Evolutionary conservation across 2,113 vertebrate species (phyloP), one percentile per base, ranked within the genome.

Genomic region (Ginglymostoma cirratum): DNA sequence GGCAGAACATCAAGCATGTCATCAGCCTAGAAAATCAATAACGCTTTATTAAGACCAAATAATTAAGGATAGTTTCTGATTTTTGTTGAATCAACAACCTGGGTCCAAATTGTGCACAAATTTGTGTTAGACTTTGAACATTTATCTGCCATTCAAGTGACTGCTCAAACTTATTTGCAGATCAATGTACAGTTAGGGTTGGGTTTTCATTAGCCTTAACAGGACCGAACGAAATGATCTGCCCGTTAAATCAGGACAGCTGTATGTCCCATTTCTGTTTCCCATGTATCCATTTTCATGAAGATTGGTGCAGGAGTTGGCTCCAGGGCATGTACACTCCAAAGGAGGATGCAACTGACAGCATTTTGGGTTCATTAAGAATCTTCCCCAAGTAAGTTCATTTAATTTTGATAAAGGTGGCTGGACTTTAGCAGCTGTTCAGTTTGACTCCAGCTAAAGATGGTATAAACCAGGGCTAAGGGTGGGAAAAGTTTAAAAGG

Each of bases 1-100:
- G 98, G 96, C 80, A 98, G 98, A 92, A 99, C 98, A 83, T 99
- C 98, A 95, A 98, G 98, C 96, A 99, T 97, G 3, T 98, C 97
- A 52, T 99, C 98, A 0, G 98, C 98, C 99, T 99, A 89, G 69
- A 23, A 95, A 95, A 34, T 76, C 15, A 72, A 95, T 34, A 66
- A 93, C 10, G 23, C 24, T 72, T 24, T 19, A 48, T 95, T 27
- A 95, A 95, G 76, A 52, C 27, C 69, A 93, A 21, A 38, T 66
- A 66, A 5, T 92, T 55, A 30, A 14, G 34, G 17, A 15, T 5
- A 65, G 17, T 17, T 66, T 92, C 27, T n/a, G 34, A 34, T 66
- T 42, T 6, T n/a, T 5, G 52, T 19, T 55, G 55, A 92, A 38
- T 66, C 34, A 19, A 65, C 17, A 65, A 34, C 34, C 30, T 42